Percentiles rank a stretch among this genome's conserved stretches.
These are phyloP conservation scores for Epinotia nisella DNA, from an alignment of 2,888 invertebrate species.

Conservation along the genomic window DNA sequence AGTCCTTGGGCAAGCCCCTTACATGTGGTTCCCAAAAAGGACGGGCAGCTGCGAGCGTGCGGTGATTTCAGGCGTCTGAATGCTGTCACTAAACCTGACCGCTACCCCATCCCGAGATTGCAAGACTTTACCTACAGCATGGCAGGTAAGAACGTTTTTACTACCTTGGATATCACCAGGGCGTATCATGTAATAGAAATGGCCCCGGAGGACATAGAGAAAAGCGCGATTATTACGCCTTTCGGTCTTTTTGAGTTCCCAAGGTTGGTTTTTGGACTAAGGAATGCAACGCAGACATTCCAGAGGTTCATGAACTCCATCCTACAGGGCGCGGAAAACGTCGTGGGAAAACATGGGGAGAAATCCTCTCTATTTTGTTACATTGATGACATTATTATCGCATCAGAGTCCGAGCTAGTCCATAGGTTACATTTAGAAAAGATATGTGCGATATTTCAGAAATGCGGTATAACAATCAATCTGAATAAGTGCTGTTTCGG, in stretches of 20 bases:
- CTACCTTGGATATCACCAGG: not conserved
- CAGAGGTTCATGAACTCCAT: not conserved
- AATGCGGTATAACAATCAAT: not conserved
- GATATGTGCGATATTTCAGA: not conserved
- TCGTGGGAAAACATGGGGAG: not conserved
- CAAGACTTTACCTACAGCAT: too few species aligned
- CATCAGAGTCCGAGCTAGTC: not conserved
- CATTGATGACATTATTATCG: slow-evolving; percentile 1
- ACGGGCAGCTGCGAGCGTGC: too few species aligned
- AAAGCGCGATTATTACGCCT: not conserved
- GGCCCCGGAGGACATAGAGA: too few species aligned
- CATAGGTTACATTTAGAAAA: not conserved
- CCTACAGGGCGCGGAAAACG: slow-evolving; percentile 3
- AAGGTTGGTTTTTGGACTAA: not conserved
- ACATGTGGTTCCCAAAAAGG: too few species aligned
- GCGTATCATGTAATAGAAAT: slow-evolving; percentile 3
- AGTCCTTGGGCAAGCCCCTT: too few species aligned
- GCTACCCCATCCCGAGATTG: too few species aligned
- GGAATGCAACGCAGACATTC: not conserved
- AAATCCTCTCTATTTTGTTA: not conserved
- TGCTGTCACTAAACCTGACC: too few species aligned
- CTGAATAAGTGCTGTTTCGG: not conserved
- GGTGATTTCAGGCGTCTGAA: too few species aligned
- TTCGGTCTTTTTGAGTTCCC: not conserved
- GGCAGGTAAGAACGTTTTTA: slow-evolving; percentile 4